phyloP scores from a whole-genome alignment of 2,113 vertebrate genomes.

The Acrocephalus kingi region DNA sequence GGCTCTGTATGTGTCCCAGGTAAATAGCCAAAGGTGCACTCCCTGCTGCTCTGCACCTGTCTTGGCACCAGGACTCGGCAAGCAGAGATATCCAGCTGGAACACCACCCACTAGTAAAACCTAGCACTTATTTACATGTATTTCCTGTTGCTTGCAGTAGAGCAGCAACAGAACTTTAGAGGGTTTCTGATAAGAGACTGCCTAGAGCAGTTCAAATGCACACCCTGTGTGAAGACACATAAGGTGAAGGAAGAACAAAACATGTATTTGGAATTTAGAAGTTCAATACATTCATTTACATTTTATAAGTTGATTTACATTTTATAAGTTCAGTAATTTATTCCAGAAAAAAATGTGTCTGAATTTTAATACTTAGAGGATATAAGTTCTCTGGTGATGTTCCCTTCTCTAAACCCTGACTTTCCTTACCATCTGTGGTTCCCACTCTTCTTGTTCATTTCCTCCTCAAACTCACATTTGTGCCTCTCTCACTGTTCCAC shows the following conservation, averaged over 20 bases:
- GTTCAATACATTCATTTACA: neutral
- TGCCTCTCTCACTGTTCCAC: neutral
- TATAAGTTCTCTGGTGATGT: fast-evolving
- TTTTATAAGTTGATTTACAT: neutral
- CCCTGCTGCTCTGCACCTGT: neutral
- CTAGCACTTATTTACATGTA: neutral
- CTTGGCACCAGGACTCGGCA: fast-evolving
- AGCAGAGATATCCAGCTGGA: neutral
- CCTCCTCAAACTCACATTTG: neutral
- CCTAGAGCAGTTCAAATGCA: neutral
- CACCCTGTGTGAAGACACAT: neutral
- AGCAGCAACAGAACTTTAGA: neutral
- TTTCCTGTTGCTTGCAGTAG: neutral
- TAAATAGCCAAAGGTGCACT: fast-evolving
- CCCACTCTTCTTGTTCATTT: neutral
- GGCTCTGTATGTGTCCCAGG: fast-evolving
- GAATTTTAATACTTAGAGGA: neutral
- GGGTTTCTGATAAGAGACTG: neutral
- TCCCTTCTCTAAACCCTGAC: neutral
- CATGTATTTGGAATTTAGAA: neutral
- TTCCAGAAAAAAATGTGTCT: neutral
- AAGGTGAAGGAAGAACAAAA: neutral
- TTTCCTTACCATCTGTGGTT: neutral
- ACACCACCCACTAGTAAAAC: fast-evolving
- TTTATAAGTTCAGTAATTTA: neutral